Base-by-base conservation (phyloP, 2,113 vertebrate species). In the Siphamia tubifer region DNA sequence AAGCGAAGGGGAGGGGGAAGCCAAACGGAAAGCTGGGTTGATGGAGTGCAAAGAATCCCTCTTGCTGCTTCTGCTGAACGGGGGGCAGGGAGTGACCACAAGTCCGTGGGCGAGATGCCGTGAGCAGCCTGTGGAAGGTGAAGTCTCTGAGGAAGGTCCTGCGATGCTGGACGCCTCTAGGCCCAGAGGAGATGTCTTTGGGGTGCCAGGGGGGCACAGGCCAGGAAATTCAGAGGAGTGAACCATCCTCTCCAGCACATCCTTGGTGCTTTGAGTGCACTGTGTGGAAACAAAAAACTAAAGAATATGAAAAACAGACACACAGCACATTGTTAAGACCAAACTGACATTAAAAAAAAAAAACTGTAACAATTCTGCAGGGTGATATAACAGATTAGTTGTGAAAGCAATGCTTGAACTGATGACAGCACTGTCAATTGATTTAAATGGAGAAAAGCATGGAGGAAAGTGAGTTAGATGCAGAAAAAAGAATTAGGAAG, bases 261-360 rank as follows among this genome's bases (percentile, higher is more conserved):
- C 91, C 78, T 92, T 93, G 21, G 92, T 89, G 84, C 86, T 83
- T 68, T 75, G 90, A 51, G 84, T 75, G 80, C 90, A 93, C 91
- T 93, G 73, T 1, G 36, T 30, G 62, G 38, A 74, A 27, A 61
- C 24, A 20, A 47, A 8, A 7, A 49, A 16, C 16, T 1, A 38
- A 25, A 43, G n/a, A 15, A 15, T 6, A 34, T 65, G 1, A 83
- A 9, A 31, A 66, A 30, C 51, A 2, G 4, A 6, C 8, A 31
- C 5, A 52, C 27, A 38, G 2, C 8, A 9, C 19, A 40, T 21
- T 38, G 28, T 11, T 1, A 69, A 60, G 28, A 12, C 32, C 4
- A n/a, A 68, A 56, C 34, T 31, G 48, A 30, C 3, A 34, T 40
- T 7, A 43, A 12, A 24, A 2, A 30, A 34, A 43, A 12, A 24